A percentile compares a stretch with the other conserved stretches of the same genome.
phyloP scores from a whole-genome alignment of 1,140 invertebrate genomes.

The Tetragnatha versicolor region DNA sequence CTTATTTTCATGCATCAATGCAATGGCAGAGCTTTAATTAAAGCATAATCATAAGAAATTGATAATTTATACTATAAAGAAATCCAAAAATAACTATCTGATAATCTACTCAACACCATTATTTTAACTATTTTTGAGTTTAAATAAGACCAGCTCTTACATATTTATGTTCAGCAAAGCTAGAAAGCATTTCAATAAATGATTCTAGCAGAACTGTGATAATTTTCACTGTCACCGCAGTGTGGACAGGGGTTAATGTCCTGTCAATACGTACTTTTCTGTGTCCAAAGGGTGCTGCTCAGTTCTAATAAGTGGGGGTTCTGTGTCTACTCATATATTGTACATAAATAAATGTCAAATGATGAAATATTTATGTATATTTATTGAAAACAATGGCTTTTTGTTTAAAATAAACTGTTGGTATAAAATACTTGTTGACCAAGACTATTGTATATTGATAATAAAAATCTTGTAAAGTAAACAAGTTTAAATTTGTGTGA shows the following conservation, averaged over 20 bases:
- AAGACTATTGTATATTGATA: constrained; percentile 55
- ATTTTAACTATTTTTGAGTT: too few relatives aligned
- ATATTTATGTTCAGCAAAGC: constrained; percentile 14
- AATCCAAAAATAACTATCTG: too few relatives aligned
- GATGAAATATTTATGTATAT: constrained; percentile 53
- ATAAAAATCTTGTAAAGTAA: constrained; percentile 33
- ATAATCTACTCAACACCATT: too few relatives aligned
- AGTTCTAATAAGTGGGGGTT: constrained; percentile 2
- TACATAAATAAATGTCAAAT: constrained; percentile 50
- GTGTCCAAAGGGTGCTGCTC: neutral
- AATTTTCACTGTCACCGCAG: constrained; percentile 34
- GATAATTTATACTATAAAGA: too few relatives aligned
- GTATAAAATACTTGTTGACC: constrained; percentile 56
- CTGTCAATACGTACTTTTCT: constrained; percentile 41
- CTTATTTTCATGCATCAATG: too few relatives aligned
- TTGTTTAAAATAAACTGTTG: constrained; percentile 49
- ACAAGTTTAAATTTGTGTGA: too few relatives aligned
- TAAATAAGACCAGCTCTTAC: too few relatives aligned
- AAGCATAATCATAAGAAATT: too few relatives aligned
- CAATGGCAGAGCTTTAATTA: too few relatives aligned
- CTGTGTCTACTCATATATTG: constrained; percentile 44
- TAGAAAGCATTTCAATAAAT: constrained; percentile 9
- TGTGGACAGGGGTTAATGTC: neutral
- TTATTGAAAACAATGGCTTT: constrained; percentile 46
- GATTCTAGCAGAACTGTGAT: constrained; percentile 46